A percentile compares a stretch with the other conserved stretches of the same genome.
These are phyloP conservation scores for Cotesia vestalis DNA, from an alignment of 1,140 invertebrate species.

Conservation along the genomic window DNA sequence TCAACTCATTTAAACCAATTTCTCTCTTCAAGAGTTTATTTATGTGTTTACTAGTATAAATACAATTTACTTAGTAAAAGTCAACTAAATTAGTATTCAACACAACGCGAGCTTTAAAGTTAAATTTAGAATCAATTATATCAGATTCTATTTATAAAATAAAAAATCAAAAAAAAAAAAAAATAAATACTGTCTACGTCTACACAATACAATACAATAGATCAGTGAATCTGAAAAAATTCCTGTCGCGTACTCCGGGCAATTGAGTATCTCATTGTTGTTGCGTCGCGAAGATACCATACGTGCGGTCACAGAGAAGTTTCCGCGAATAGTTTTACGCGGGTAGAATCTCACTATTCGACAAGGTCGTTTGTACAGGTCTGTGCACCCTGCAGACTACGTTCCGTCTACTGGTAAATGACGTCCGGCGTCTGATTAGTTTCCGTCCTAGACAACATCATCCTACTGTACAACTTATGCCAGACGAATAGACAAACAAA, in stretches of 20 bases:
- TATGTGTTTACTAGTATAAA: too few species aligned
- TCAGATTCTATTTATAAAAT: too few species aligned
- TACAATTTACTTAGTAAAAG: too few species aligned
- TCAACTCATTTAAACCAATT: too few species aligned
- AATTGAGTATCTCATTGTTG: conserved; percentile 34
- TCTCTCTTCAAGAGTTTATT: too few species aligned
- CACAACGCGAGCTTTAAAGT: too few species aligned
- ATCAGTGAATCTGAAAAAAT: neutral
- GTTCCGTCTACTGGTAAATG: conserved; percentile 18
- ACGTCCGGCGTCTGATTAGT: conserved; percentile 46
- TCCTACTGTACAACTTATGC: conserved; percentile 26
- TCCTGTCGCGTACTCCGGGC: conserved; percentile 9
- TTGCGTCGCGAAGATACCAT: neutral
- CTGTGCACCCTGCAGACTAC: conserved; percentile 9
- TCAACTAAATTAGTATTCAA: too few species aligned
- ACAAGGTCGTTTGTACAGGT: conserved; percentile 37
- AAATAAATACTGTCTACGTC: too few species aligned
- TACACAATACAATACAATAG: neutral
- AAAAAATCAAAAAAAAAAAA: too few species aligned
- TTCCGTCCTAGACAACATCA: conserved; percentile 41
- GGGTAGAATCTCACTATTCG: conserved; percentile 34
- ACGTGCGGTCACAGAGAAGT: conserved; percentile 31
- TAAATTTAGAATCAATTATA: too few species aligned
- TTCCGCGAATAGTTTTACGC: conserved; percentile 45
- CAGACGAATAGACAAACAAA: conserved; percentile 32